Evolutionary conservation across 2,797 vertebrate genomes (phyloP), one percentile per base, ranked within the genome.

Genomic region (Parotocinclus haroldoi): DNA sequence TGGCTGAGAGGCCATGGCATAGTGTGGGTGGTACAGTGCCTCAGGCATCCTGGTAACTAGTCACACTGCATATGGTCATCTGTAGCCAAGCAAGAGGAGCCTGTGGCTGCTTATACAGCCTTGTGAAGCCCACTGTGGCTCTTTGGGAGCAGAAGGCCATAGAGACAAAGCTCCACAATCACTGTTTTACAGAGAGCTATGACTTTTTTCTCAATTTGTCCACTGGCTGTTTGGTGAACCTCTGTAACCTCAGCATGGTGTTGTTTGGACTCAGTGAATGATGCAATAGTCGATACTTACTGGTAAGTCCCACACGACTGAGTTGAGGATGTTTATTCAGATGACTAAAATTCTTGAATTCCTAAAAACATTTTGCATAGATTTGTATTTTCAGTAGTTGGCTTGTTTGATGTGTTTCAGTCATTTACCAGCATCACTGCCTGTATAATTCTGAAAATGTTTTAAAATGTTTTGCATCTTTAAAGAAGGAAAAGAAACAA

Each of bases 161-260:
- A 73, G 17, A 73, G 73, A 71, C 70, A 68, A 78, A 52, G 68
- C 67, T 78, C 57, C 56, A 55, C 67, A 18, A 61, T 61, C 58
- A 45, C 36, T 67, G 59, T 63, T 70, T 62, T 69, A 66, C 56
- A 68, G 60, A 73, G 63, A 66, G 61, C 14, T 19, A 46, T 55
- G 71, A 52, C 65, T 71, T 78, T n/a, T 77, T 80, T 71, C 74
- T 57, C 12, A 27, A 77, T 78, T 82, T 85, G 84, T 90, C 88
- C 86, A 88, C 87, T 87, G 88, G 77, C 80, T 83, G 84, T 86
- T 84, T 87, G 82, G 85, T 84, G 83, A 86, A 87, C 87, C 83
- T 73, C 75, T 74, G 67, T 76, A 69, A 77, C 73, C 76, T 75
- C 63, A 50, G 52, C 57, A 49, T 19, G 50, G 40, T 42, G 40